These are phyloP conservation scores for Littorina saxatilis DNA, from an alignment of 1,140 invertebrate genomes.

Conservation along the genomic window DNA sequence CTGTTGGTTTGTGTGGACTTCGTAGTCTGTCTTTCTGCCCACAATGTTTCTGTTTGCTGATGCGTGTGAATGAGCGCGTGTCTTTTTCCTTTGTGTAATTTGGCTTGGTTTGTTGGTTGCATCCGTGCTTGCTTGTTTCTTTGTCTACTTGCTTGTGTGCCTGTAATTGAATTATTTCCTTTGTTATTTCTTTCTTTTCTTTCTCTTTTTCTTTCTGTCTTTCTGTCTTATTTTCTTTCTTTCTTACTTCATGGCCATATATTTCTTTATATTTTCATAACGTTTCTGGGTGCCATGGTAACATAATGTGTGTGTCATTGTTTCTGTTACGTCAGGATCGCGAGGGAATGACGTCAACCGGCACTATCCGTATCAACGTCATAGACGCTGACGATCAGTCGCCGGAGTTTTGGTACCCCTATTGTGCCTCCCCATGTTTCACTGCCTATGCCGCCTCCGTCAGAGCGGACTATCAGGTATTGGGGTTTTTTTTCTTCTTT, in stretches of 20 bases:
- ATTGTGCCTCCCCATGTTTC: constrained; percentile 22
- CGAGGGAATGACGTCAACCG: not conserved
- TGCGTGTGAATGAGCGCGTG: no score
- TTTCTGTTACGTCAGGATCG: constrained; percentile 22
- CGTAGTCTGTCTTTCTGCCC: no score
- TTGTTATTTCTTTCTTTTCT: constrained; percentile 1
- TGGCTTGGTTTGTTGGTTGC: no score
- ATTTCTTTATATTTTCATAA: not conserved
- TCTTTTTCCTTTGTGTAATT: no score
- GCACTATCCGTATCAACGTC: constrained; percentile 16
- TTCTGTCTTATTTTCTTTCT: not conserved
- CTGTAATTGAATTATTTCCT: not conserved
- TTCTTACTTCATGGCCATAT: not conserved
- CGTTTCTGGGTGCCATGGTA: not conserved
- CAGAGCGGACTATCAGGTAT: constrained; percentile 7
- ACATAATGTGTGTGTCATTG: not conserved
- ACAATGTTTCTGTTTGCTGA: no score
- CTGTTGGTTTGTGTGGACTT: no score
- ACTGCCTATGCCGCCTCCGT: constrained; percentile 22
- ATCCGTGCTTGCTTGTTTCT: no score
- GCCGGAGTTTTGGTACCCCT: constrained; percentile 15
- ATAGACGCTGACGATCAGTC: constrained; percentile 33
- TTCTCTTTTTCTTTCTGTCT: not conserved
- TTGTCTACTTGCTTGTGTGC: no score
- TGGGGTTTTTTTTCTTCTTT: no score